Base-by-base conservation (phyloP, 2,113 vertebrate genomes). In the Hystrix cristata region DNA sequence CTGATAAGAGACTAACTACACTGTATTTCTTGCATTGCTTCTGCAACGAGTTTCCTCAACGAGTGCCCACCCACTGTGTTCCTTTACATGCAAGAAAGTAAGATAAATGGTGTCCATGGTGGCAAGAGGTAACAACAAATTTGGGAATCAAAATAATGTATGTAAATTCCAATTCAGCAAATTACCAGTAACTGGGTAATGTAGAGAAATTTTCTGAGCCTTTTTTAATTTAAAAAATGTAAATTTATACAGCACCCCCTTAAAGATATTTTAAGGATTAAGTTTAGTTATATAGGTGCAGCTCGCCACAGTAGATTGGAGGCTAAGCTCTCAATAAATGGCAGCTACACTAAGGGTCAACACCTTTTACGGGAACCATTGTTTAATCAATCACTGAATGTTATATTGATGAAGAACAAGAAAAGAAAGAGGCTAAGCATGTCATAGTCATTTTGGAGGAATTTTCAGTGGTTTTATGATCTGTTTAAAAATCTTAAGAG, bases 171-270 rank as follows among this genome's bases (percentile, higher is more conserved):
- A 78, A 2, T 65, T 83, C 12, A 83, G 34, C 9, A 51, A 65
- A 29, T 71, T 91, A 65, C 21, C 69, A 87, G 46, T 38, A 95
- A 14, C 25, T 76, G 13, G 1, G 2, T 72, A 15, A 85, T 51
- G 0, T 21, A 57, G 4, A 91, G 11, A 25, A 81, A 53, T 85
- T 92, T 16, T 48, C 23, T 65, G 29, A 92, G 14, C 3, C 55
- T 21, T 90, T 78, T 71, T 64, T 38, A 65, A 62, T 69, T 46
- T 69, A 31, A 62, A 96, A 91, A 95, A 90, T 57, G 13, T 27
- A 4, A 85, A 76, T 2, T 83, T 55, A 53, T 15, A 64, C 0
- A 71, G 15, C 19, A 53, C 80, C 7, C 18, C 43, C 46, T 76
- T 71, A 87, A 91, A 82, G 8, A 3, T 79, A 60, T 43, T 87